A percentile compares a stretch with the other conserved stretches of the same genome.
Conservation (phyloP, 2,888 invertebrate species). For the Abrostola tripartita region DNA sequence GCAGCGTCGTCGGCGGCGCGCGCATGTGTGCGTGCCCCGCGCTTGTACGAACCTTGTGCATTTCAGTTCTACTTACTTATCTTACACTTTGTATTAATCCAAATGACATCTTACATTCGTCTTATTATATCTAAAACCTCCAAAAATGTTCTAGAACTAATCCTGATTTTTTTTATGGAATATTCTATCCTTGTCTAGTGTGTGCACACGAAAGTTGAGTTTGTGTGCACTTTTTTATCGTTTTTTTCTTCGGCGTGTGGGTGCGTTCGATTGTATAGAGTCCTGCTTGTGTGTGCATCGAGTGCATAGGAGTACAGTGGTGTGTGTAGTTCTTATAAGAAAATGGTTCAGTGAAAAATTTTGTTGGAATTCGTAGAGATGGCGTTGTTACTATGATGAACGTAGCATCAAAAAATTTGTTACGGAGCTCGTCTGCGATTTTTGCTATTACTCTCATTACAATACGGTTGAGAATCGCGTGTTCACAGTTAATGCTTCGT, state of each 20-base stretch:
- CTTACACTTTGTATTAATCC: conserved; percentile 73
- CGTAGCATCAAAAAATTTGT: conserved; percentile 78
- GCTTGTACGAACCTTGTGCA: conserved; percentile 83
- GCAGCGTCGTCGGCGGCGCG: conserved; percentile 74
- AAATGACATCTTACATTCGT: conserved; percentile 62
- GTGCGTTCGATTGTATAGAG: conserved; percentile 85
- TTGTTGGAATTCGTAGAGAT: conserved; percentile 84
- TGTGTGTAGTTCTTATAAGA: conserved; percentile 86
- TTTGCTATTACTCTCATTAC: conserved; percentile 36
- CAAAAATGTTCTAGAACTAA: conserved; percentile 27
- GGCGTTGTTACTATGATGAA: conserved; percentile 79
- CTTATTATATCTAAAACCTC: conserved; percentile 21
- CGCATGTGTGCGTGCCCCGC: conserved; percentile 77
- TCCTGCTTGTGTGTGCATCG: conserved; percentile 60
- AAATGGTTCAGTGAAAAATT: conserved; percentile 87
- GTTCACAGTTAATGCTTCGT: conserved; percentile 43
- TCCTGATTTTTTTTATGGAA: conserved; percentile 30
- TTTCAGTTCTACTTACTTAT: conserved; percentile 81
- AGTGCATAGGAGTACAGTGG: conserved; percentile 62
- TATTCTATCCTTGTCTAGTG: conserved; percentile 62
- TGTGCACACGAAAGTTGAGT: conserved; percentile 63
- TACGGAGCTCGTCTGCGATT: conserved; percentile 53
- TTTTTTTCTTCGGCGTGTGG: conserved; percentile 86
- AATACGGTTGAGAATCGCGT: conserved; percentile 56
- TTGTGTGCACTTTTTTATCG: conserved; percentile 86